phyloP scores from a whole-genome alignment of 2,888 invertebrate species.

The Lasioglossum lativentre region DNA sequence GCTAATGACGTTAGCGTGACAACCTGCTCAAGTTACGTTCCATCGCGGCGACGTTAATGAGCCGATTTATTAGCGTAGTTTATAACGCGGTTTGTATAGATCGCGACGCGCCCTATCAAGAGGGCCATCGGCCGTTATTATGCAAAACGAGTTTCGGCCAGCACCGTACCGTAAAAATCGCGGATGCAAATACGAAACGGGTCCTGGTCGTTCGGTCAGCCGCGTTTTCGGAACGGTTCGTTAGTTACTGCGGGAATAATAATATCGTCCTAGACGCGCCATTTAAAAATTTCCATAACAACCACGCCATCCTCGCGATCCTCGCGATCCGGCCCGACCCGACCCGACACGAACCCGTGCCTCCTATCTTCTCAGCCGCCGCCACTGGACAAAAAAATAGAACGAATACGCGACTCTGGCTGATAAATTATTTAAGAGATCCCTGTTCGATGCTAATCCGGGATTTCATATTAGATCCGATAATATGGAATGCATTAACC shows the following conservation, averaged over 20 bases:
- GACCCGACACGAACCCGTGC: not conserved
- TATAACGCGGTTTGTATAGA: constrained; percentile 39
- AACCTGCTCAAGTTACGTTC: constrained; percentile 50
- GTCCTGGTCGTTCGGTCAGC: not conserved
- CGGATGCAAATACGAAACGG: constrained; percentile 51
- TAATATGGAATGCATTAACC: not conserved
- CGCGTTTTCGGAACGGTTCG: constrained; percentile 53
- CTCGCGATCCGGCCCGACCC: not conserved
- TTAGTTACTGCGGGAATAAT: constrained; percentile 42
- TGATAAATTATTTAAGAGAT: constrained; percentile 22
- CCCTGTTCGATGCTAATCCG: not conserved
- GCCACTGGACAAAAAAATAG: not conserved
- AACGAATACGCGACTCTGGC: not conserved
- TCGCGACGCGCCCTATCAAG: constrained; percentile 30
- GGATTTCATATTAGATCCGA: not conserved
- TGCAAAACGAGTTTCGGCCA: constrained; percentile 50
- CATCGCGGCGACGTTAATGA: constrained; percentile 60
- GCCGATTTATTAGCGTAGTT: constrained; percentile 66
- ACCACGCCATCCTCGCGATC: not conserved
- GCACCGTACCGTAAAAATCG: constrained; percentile 43
- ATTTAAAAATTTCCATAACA: constrained; percentile 53
- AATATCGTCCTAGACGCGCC: constrained; percentile 26
- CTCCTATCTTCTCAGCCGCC: not conserved
- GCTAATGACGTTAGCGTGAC: constrained; percentile 61
- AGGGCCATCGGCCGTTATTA: constrained; percentile 48